Percentiles rank a stretch among this genome's conserved stretches.
Evolutionary conservation across 1,140 invertebrate species (phyloP).

Genomic region (Drosophila jambulina): DNA sequence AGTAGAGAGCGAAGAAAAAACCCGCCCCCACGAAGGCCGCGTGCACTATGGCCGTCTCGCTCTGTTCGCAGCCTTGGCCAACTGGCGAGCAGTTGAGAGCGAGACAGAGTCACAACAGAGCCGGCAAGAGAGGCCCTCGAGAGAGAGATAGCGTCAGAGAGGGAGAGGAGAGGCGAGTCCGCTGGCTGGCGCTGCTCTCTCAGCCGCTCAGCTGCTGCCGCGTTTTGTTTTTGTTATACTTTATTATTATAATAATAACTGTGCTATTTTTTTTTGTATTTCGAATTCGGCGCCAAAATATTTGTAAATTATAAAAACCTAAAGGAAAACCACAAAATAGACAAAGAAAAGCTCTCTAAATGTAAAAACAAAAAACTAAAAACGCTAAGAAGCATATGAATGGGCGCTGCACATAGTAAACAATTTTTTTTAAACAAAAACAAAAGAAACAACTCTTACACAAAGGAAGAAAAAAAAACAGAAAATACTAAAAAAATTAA

Average conservation of each 20-base stretch:
- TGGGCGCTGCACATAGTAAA: slow-evolving; percentile 79
- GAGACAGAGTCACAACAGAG: slow-evolving; percentile 18
- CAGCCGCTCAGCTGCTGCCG: slow-evolving; percentile 12
- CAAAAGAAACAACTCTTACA: slow-evolving; percentile 8
- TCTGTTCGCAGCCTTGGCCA: slow-evolving; percentile 21
- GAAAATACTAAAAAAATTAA: slow-evolving; percentile 33
- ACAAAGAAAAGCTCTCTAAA: slow-evolving; percentile 64
- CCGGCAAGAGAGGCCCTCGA: not conserved
- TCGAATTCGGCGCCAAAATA: slow-evolving; percentile 74
- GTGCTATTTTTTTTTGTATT: slow-evolving; percentile 53
- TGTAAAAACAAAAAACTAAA: slow-evolving; percentile 51
- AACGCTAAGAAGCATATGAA: slow-evolving; percentile 38
- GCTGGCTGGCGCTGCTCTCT: slow-evolving; percentile 20
- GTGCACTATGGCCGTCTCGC: slow-evolving; percentile 58
- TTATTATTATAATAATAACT: slow-evolving; percentile 73
- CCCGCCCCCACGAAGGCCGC: slow-evolving; percentile 51
- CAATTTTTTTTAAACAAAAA: slow-evolving; percentile 54
- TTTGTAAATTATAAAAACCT: slow-evolving; percentile 73
- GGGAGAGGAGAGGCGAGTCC: not conserved
- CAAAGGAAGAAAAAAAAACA: slow-evolving; percentile 24
- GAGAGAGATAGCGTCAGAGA: not conserved
- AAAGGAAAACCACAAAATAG: slow-evolving; percentile 46
- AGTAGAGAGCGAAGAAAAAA: slow-evolving; percentile 30
- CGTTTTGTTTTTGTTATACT: slow-evolving; percentile 65
- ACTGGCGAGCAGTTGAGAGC: slow-evolving; percentile 28